These are phyloP conservation scores for Antechinus stuartii DNA, from an alignment of 2,113 vertebrate genomes.

Conservation along the genomic window DNA sequence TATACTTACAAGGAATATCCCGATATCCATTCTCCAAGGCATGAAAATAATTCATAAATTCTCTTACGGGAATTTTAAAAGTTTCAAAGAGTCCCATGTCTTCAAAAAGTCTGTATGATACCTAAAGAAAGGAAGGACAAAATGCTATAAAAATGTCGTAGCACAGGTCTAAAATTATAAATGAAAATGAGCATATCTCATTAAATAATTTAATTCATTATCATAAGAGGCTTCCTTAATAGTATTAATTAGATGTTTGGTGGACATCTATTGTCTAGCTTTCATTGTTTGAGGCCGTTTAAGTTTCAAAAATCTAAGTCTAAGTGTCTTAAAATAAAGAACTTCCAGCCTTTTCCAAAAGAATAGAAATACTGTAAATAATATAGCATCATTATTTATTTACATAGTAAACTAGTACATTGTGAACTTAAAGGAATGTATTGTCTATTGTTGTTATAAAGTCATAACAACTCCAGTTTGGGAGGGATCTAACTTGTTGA, in stretches of 20 bases:
- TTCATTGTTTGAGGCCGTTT: not conserved
- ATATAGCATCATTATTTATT: not conserved
- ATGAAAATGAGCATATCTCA: not conserved
- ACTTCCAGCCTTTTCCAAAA: not conserved
- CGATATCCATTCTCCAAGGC: constrained; percentile 97
- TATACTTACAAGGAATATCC: constrained; percentile 97
- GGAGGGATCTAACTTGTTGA: not conserved
- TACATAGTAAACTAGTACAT: not conserved
- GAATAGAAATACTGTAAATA: not conserved
- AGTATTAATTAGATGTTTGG: not conserved
- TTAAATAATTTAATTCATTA: not conserved
- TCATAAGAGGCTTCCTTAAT: not conserved
- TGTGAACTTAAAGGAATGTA: not conserved
- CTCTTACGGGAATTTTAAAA: constrained; percentile 96
- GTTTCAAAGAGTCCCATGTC: constrained; percentile 97
- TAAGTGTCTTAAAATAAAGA: not conserved
- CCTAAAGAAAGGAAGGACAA: constrained; percentile 83
- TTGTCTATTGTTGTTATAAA: not conserved
- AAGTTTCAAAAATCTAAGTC: not conserved
- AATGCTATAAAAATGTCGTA: not conserved
- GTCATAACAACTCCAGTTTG: not conserved
- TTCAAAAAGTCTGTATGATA: constrained; percentile 97
- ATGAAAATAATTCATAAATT: constrained; percentile 99
- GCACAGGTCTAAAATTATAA: not conserved
- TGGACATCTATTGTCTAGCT: not conserved